Base-by-base conservation (phyloP, 2,113 vertebrate species). In the Chitala chitala region DNA sequence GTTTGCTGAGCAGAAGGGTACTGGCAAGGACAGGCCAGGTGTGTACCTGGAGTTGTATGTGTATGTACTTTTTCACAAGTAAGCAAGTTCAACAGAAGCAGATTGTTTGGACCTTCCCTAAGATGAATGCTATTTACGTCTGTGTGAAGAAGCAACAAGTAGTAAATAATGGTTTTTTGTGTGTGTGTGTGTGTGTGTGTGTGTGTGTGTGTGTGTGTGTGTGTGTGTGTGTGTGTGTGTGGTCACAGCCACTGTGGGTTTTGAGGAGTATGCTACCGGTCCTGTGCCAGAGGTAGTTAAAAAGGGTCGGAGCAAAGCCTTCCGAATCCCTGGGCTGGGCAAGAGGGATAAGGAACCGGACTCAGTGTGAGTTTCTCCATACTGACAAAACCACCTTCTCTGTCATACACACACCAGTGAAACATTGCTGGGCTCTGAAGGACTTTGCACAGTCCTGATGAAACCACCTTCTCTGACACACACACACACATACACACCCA, bases 1-100 rank as follows among this genome's bases (percentile, higher is more conserved):
- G 73, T 96, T 96, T 20, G 92, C 92, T 0, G 95, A 98, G 79
- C 93, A 84, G 90, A 98, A 94, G 73, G 94, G 95, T 26, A 99
- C 96, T 0, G 96, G 96, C 54, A 90, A 85, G 0, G 94, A 96
- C 48, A 86, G 89, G 54, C 96, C 96, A 81, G 94, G 96, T 98
- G 85, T 12, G 3, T 8, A 20, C 7, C 1, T 17, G 44, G 38
- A 24, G 63, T n/a, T 4, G 38, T 4, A 33, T 5, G 17, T 2
- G 10, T 15, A 31, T 33, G 66, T 50, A 50, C 20, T 26, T 38
- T 29, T 36, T 9, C 17, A 33, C 7, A 29, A 31, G 59, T 63
- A 4, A 17, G 6, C 22, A 15, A 3, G 59, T 3, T n/a, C n/a
- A n/a, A n/a, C n/a, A n/a, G n/a, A n/a, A n/a, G n/a, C n/a, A n/a